These are phyloP conservation scores for Bradysia coprophila DNA, from an alignment of 1,140 invertebrate species.

Conservation along the genomic window DNA sequence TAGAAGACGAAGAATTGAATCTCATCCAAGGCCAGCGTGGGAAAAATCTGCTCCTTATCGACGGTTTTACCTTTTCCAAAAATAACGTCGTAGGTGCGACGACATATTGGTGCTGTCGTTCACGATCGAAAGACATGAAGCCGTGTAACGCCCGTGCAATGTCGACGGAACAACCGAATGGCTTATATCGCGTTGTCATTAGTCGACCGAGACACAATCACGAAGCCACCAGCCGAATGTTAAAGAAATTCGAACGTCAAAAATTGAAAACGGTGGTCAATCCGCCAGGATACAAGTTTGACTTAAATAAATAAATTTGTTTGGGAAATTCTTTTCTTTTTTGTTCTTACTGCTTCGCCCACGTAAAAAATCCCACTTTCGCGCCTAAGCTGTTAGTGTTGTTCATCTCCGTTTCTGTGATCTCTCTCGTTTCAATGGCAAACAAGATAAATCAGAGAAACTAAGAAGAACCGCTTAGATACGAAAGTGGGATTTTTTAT, in stretches of 20 bases:
- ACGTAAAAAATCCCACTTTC: too few species aligned
- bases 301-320: too few species aligned
- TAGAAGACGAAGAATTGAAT: slow-evolving; percentile 6
- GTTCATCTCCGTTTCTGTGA: too few species aligned
- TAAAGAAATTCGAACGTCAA: background rate
- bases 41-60: slow-evolving; percentile 10
- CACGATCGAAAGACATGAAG: slow-evolving; percentile 6
- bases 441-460: too few species aligned
- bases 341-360: too few species aligned
- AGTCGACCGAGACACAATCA: background rate
- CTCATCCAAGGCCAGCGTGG: slow-evolving; percentile 16
- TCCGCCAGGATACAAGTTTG: too few species aligned
- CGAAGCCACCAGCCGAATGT: background rate
- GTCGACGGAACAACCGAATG: slow-evolving; percentile 4
- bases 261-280: too few species aligned
- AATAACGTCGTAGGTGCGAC: slow-evolving; percentile 12
- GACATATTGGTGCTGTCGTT: slow-evolving; percentile 19
- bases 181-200: background rate
- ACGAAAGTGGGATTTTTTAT: too few species aligned
- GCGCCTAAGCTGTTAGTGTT: too few species aligned
- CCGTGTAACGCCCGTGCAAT: slow-evolving; percentile 15
- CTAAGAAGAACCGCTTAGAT: too few species aligned
- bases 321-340: too few species aligned
- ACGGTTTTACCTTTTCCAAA: slow-evolving; percentile 12
- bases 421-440: too few species aligned